Conservation (phyloP, 2,888 invertebrate species). For the Rhogogaster chlorosoma region DNA sequence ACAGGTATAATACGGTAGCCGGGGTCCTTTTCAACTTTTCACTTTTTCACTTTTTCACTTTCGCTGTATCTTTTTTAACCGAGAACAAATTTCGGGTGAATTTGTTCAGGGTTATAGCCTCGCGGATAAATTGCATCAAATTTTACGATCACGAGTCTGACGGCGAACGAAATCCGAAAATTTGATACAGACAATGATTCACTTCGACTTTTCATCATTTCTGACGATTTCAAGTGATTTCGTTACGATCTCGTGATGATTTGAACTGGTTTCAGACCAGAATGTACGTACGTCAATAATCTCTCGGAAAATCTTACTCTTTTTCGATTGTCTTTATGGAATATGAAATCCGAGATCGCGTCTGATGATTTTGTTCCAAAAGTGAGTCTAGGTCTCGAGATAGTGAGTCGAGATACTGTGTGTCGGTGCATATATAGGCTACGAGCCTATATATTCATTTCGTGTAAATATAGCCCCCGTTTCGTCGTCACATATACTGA, state of each 20-base stretch:
- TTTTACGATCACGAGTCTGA: too few species aligned
- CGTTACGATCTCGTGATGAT: too few species aligned
- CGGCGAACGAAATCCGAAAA: too few species aligned
- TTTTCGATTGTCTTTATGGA: background rate
- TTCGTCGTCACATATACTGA: background rate
- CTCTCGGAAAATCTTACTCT: background rate
- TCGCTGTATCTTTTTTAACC: background rate
- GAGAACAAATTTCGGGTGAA: constrained; percentile 27
- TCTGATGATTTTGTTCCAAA: background rate
- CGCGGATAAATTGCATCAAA: background rate
- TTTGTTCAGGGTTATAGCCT: constrained; percentile 9
- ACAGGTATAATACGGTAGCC: background rate
- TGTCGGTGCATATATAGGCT: background rate
- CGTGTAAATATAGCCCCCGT: background rate
- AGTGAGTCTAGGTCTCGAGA: background rate
- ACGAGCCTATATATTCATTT: background rate
- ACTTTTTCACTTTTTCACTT: background rate
- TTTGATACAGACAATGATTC: too few species aligned
- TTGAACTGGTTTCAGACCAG: too few species aligned
- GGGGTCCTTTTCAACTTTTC: constrained; percentile 23
- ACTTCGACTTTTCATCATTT: too few species aligned
- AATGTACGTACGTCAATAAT: too few species aligned
- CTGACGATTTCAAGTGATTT: too few species aligned
- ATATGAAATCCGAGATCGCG: background rate
- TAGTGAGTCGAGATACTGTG: background rate